These are phyloP conservation scores for Gasterosteus aculeatus DNA, from an alignment of 2,113 vertebrate genomes.

Conservation along the genomic window DNA sequence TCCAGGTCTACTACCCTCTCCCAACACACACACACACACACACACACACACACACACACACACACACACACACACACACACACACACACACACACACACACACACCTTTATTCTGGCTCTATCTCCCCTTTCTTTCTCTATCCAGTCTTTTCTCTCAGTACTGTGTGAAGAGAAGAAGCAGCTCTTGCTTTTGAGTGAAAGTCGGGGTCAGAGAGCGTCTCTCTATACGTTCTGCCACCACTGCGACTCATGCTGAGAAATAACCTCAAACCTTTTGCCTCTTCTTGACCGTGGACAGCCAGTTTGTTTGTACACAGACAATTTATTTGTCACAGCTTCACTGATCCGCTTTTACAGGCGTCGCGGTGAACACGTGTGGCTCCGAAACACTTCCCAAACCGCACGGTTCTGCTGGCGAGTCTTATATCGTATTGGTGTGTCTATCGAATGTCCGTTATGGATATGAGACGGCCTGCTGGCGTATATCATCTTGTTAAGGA, in stretches of 20 bases:
- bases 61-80: no score
- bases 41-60: no score
- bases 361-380: constrained; percentile 47
- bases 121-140: constrained; percentile 48
- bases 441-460: constrained; percentile 63
- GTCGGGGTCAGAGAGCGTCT: constrained; percentile 57
- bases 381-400: constrained; percentile 54
- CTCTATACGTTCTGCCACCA: constrained; percentile 46
- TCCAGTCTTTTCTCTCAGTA: constrained; percentile 57
- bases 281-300: constrained; percentile 37
- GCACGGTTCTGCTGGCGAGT: constrained; percentile 48
- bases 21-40: constrained; percentile 46
- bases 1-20: constrained; percentile 75
- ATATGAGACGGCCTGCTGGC: constrained; percentile 59
- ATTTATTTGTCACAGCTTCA: constrained; percentile 47
- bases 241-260: constrained; percentile 40
- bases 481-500: constrained; percentile 65
- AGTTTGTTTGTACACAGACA: constrained; percentile 33
- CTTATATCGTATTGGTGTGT: constrained; percentile 41
- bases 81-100: no score
- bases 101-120: constrained; percentile 59
- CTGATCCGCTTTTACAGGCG: constrained; percentile 52
- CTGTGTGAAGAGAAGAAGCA: constrained; percentile 68
- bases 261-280: constrained; percentile 48
- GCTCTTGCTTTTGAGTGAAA: constrained; percentile 55